Evolutionary conservation across 2,888 invertebrate genomes (phyloP).

Genomic region (Lycophotia porphyrea): DNA sequence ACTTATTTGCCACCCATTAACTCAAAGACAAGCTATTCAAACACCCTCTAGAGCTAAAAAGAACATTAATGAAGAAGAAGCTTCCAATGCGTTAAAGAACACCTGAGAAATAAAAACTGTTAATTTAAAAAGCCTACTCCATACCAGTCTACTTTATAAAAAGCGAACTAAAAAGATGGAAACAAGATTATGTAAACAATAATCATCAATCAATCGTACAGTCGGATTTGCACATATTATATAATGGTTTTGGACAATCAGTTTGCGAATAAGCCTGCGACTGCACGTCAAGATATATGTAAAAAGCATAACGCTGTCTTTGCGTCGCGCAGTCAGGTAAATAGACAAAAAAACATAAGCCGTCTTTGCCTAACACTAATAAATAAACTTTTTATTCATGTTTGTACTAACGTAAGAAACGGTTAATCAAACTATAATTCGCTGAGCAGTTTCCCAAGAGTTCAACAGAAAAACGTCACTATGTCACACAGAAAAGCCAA

Average conservation of each 20-base stretch:
- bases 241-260: neutral
- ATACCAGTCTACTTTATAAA: neutral
- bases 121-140: neutral
- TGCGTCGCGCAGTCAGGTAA: neutral
- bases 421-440: conserved; percentile 1
- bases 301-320: neutral
- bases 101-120: neutral
- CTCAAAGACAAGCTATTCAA: neutral
- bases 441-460: conserved; percentile 25
- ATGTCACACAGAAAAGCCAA: conserved; percentile 10
- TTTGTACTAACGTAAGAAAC: neutral
- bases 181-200: neutral
- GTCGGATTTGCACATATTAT: neutral
- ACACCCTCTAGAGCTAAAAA: neutral
- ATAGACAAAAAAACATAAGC: neutral
- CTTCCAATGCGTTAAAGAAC: too few relatives aligned
- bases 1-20: too few relatives aligned
- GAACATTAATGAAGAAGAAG: neutral
- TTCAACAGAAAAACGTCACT: conserved; percentile 41
- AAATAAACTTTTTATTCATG: neutral
- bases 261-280: neutral
- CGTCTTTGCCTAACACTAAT: neutral
- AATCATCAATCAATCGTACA: neutral
- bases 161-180: neutral
- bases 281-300: neutral